Percentiles rank a stretch among this genome's conserved stretches.
These are phyloP conservation scores for Agriopis leucophaearia DNA, from an alignment of 2,888 invertebrate genomes.

Conservation along the genomic window DNA sequence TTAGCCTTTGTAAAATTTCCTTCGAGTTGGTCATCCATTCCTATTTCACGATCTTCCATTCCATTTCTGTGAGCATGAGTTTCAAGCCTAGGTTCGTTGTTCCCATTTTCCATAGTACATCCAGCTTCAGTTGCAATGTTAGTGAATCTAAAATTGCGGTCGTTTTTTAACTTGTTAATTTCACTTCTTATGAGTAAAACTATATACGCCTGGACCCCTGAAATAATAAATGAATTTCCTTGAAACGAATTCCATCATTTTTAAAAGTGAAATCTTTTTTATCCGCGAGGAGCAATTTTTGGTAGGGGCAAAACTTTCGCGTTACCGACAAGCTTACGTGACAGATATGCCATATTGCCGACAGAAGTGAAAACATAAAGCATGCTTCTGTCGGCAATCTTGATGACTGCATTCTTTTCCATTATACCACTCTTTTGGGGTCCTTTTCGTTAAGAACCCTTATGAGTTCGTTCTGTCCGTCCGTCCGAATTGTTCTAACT, in stretches of 20 bases:
- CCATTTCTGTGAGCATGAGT: neutral
- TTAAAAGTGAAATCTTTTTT: no score
- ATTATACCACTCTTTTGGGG: neutral
- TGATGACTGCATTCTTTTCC: no score
- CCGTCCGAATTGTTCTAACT: no score
- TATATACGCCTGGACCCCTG: constrained; percentile 25
- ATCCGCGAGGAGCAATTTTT: no score
- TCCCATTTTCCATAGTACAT: constrained; percentile 22
- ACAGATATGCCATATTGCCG: no score
- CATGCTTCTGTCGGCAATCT: no score
- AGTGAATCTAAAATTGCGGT: constrained; percentile 23
- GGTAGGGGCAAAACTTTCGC: no score
- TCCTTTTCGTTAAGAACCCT: no score
- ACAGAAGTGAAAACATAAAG: no score
- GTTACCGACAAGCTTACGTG: no score
- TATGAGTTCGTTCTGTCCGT: no score
- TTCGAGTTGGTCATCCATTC: neutral
- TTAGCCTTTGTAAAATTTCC: neutral
- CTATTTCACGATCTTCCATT: neutral
- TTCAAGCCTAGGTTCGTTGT: neutral
- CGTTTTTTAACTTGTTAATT: constrained; percentile 23
- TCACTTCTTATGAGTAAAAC: constrained; percentile 33
- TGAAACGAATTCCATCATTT: no score
- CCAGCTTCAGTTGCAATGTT: constrained; percentile 19
- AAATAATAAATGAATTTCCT: constrained; percentile 8